Evolutionary conservation across 2,113 vertebrate species (phyloP), one percentile per base, ranked within the genome.

Genomic region (Carassius carassius): DNA sequence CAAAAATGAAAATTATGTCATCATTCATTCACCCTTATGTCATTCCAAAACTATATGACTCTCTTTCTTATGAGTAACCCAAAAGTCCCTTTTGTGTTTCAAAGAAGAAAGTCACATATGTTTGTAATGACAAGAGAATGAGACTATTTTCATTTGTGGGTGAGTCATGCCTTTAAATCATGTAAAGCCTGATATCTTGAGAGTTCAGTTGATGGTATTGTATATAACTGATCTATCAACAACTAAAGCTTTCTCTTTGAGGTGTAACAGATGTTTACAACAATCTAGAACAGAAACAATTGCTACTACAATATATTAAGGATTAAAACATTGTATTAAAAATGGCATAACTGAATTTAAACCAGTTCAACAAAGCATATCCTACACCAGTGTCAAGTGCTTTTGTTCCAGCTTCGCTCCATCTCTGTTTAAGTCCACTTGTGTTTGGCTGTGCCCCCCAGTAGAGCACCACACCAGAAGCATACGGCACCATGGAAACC

Each of bases 401-500:
- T 58, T 81, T 69, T 81, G 17, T 54, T 81, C 17, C 12, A 54
- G 23, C 37, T 81, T 73, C 16, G 65, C 56, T 78, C 29, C 21
- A 32, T 37, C 58, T 51, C 47, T 78, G 74, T 54, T 67, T 77
- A 62, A 76, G 29, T 77, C 47, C 75, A 54, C 72, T 58, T 58
- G 67, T 78, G 47, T 78, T 54, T 51, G 62, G 62, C 62, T 77
- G 60, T 69, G 14, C 75, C 76, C 41, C 60, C 23, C 25, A 62
- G 21, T 37, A 73, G 35, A 83, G 49, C 76, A 47, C 7, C 85
- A 78, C 73, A 83, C 74, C 21, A 49, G 35, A 67, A 23, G 65
- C 65, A 82, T 75, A 84, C 25, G 41, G 51, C 69, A 47, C 79
- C 88, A 89, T 85, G 87, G 87, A 83, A 88, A 86, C 84, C 77